These are phyloP conservation scores for Leptestheria dahalacensis DNA, from an alignment of 1,140 invertebrate genomes.

Conservation along the genomic window DNA sequence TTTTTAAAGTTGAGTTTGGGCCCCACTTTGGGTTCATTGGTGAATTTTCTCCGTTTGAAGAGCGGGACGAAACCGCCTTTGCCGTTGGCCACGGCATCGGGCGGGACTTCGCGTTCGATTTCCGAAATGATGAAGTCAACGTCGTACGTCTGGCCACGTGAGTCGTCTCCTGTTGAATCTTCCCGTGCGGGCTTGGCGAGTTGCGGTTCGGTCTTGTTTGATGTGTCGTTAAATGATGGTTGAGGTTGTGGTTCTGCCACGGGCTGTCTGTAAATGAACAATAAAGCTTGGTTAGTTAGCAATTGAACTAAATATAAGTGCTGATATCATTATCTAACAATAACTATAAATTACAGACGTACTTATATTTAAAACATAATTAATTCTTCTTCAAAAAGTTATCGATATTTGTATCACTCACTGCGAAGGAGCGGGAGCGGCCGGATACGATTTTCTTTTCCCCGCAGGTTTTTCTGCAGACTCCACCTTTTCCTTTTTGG, in stretches of 20 bases:
- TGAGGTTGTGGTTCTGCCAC: no score
- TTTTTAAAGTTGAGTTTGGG: neutral
- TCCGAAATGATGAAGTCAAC: neutral
- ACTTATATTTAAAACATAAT: no score
- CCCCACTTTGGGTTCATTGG: neutral
- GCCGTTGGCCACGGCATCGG: neutral
- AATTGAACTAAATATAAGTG: no score
- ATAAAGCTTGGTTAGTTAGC: no score
- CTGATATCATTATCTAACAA: no score
- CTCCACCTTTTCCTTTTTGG: neutral
- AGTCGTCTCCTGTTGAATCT: neutral
- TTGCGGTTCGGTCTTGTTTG: neutral
- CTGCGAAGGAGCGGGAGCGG: no score
- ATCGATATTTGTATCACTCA: no score
- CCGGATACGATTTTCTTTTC: no score
- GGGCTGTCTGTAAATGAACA: no score
- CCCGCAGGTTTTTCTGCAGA: neutral
- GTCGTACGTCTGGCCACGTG: neutral
- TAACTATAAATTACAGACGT: no score
- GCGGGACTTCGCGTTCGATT: conserved; percentile 6
- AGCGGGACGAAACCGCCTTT: neutral
- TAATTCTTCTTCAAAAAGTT: no score
- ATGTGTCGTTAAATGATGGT: no score
- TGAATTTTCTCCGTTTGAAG: neutral
- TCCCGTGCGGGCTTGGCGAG: neutral